Evolutionary conservation across 2,888 invertebrate genomes (phyloP), one percentile per base, ranked within the genome.

Genomic region (Chrysina gloriosa): DNA sequence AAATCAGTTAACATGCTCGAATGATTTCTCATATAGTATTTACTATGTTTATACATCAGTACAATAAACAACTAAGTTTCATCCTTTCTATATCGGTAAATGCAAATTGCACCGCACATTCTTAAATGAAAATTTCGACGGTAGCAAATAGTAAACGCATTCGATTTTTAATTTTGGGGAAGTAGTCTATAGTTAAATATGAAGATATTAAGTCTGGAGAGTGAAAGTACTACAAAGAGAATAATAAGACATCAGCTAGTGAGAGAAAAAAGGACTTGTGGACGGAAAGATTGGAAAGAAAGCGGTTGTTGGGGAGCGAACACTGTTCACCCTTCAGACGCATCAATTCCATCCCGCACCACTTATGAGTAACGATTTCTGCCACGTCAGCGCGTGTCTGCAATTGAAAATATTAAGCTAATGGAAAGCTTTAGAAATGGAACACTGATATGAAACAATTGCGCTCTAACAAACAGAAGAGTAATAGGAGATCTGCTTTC

Each of bases 341-440:
- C 58, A 42, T 61, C 27, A 61, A 52, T 52, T 52, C 9, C 31
- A 31, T 19, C 31, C 16, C 52, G 52, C 29, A 7, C 42, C 16
- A 42, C 16, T 61, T 61, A 42, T 45, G 45, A 42, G 27, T 61
- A 61, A 45, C 58, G 58, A 42, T 61, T 42, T 42, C 27, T 27
- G 42, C 42, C 27, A 27, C 42, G 36, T 21, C 16, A 25, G n/a
- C 39, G 27, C 42, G 42, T 29, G 42, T 58, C 58, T 25, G 42
- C 58, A 61, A 61, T 61, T 42, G 58, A 61, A 61, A 45, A 61
- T 61, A 61, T 61, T 27, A 29, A 61, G 19, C 42, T 42, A 42
- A 42, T 42, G 27, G 42, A 27, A 5, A 6, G 25, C 42, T 16
- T 9, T 14, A 27, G 27, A 27, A 25, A 9, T 42, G 42, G n/a